A percentile compares a stretch with the other conserved stretches of the same genome.
These are phyloP conservation scores for Calliphora vicina DNA, from an alignment of 1,140 invertebrate genomes.

Conservation along the genomic window DNA sequence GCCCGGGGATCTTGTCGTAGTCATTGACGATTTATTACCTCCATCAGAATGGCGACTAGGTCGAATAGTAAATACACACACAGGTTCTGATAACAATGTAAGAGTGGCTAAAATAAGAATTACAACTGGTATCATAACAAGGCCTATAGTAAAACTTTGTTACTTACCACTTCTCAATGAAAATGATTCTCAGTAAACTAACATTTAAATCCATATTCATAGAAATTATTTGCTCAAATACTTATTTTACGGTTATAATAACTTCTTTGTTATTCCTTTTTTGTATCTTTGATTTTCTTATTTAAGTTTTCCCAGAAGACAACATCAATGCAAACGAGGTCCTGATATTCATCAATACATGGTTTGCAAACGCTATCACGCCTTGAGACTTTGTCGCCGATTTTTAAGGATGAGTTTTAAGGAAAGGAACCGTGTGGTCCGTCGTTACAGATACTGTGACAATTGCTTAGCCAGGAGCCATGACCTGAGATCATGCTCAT, in stretches of 20 bases:
- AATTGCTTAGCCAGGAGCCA: slow-evolving; percentile 1
- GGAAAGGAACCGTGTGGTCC: neutral
- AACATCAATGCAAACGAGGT: neutral
- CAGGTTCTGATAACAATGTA: too few relatives aligned
- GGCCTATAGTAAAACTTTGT: too few relatives aligned
- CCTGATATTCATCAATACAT: neutral
- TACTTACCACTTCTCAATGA: neutral
- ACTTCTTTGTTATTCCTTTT: neutral
- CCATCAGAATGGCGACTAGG: neutral
- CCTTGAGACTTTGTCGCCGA: neutral
- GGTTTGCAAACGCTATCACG: neutral
- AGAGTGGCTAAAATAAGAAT: neutral
- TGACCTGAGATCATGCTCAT: neutral
- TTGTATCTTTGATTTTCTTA: neutral
- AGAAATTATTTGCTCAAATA: neutral
- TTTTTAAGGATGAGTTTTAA: neutral
- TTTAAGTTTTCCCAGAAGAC: neutral
- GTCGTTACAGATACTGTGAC: neutral
- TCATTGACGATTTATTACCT: neutral
- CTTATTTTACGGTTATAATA: neutral
- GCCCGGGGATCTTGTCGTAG: neutral
- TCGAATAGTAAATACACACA: neutral
- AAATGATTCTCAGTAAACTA: neutral
- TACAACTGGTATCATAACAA: neutral
- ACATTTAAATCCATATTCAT: neutral